Conservation (phyloP, 2,113 vertebrate species). For the Actenoides lindsayi region DNA sequence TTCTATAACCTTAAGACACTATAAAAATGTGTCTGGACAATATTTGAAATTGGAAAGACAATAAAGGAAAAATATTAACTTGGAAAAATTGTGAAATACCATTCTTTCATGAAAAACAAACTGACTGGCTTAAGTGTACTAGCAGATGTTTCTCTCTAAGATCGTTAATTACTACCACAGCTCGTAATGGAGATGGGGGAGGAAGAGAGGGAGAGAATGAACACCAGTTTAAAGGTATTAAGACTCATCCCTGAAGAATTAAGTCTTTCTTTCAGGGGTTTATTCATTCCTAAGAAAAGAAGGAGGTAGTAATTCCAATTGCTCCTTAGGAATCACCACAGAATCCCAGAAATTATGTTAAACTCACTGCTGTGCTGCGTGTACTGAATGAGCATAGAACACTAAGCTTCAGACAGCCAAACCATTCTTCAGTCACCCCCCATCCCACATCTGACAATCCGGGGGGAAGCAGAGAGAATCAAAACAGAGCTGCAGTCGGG, state of each 20-base stretch:
- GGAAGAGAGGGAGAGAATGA: neutral
- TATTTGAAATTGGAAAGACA: conserved; percentile 73
- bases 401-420: neutral
- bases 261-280: neutral
- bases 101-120: conserved; percentile 70
- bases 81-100: conserved; percentile 72
- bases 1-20: conserved; percentile 63
- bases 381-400: neutral
- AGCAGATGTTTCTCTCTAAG: conserved; percentile 70
- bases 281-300: neutral
- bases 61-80: conserved; percentile 71
- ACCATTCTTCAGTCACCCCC: neutral
- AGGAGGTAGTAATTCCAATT: neutral
- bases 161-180: conserved; percentile 70
- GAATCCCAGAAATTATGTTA: neutral
- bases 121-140: conserved; percentile 70
- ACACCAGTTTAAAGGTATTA: conserved; percentile 3
- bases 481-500: neutral
- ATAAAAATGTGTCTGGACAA: conserved; percentile 67
- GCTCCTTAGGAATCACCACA: neutral
- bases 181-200: conserved; percentile 2
- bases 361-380: neutral
- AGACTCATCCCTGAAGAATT: neutral
- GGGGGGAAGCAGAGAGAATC: neutral
- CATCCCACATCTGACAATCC: neutral